Conservation (phyloP, 2,888 invertebrate genomes). For the Neria commutata region DNA sequence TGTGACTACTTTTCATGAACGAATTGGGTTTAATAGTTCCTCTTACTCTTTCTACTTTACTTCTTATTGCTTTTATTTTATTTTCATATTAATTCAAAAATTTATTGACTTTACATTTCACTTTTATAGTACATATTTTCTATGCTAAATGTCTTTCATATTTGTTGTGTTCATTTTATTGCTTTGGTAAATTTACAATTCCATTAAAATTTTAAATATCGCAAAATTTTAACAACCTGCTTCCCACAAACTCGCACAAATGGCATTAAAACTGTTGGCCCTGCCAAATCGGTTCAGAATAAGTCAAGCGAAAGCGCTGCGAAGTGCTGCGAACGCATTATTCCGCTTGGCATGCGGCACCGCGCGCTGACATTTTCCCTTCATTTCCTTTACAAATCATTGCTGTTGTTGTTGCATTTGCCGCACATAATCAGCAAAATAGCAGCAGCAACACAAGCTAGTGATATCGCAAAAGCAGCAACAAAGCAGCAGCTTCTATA, state of each 20-base stretch:
- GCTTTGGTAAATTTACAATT: constrained; percentile 17
- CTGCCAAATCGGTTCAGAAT: background rate
- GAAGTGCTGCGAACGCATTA: constrained; percentile 18
- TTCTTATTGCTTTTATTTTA: background rate
- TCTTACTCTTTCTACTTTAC: background rate
- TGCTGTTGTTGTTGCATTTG: constrained; percentile 2
- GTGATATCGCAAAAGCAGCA: background rate
- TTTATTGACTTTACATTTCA: too few species aligned
- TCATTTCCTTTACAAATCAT: constrained; percentile 23
- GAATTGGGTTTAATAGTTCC: too few species aligned
- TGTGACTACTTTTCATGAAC: too few species aligned
- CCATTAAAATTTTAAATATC: constrained; percentile 22
- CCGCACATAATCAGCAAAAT: constrained; percentile 11
- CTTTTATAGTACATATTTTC: background rate
- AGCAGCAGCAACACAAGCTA: background rate
- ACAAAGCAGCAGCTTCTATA: constrained; percentile 8
- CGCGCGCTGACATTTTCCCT: constrained; percentile 19
- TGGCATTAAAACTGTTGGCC: too few species aligned
- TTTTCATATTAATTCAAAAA: too few species aligned
- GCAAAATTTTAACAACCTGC: too few species aligned
- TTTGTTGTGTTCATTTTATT: background rate
- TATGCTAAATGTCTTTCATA: background rate
- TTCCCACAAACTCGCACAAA: too few species aligned
- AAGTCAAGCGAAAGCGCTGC: background rate
- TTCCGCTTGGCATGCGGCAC: constrained; percentile 13